Percentiles rank a stretch among this genome's conserved stretches.
Evolutionary conservation across 2,888 invertebrate species (phyloP).

Genomic region (Cephus runcator): DNA sequence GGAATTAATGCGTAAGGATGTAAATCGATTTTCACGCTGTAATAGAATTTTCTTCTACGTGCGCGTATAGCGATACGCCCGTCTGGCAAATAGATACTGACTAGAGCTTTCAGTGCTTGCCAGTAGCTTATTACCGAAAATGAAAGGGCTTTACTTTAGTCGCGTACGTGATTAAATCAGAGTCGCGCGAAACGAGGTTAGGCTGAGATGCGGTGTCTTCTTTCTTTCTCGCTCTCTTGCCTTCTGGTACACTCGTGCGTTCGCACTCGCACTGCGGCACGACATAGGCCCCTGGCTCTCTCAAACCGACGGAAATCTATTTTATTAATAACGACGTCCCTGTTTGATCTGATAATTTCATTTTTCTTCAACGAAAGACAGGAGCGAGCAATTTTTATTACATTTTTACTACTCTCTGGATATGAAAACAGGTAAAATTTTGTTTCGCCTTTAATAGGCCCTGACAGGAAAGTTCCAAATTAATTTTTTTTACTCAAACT

Average conservation of each 20-base stretch:
- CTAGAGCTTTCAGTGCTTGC: conserved; percentile 1
- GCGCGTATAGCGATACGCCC: neutral
- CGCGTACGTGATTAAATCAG: conserved; percentile 53
- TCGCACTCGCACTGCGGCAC: conserved; percentile 23
- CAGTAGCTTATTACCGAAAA: conserved; percentile 42
- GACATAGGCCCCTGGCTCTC: neutral
- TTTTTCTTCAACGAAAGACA: conserved; percentile 1
- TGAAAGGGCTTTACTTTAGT: conserved; percentile 49
- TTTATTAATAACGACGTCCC: conserved; percentile 55
- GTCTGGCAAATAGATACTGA: neutral
- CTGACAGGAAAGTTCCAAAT: neutral
- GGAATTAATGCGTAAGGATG: neutral
- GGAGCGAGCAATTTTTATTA: neutral
- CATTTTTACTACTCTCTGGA: neutral
- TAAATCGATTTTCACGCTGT: neutral
- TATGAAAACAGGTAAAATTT: neutral
- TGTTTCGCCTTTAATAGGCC: neutral
- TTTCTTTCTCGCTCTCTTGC: conserved; percentile 34
- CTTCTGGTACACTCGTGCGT: conserved; percentile 29
- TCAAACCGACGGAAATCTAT: conserved; percentile 44
- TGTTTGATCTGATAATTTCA: conserved; percentile 57
- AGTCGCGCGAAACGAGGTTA: conserved; percentile 54
- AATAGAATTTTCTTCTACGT: neutral
- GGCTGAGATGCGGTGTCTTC: conserved; percentile 30
- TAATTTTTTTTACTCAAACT: neutral